Evolutionary conservation across 2,113 vertebrate species (phyloP), one percentile per base, ranked within the genome.

Genomic region (Gyps fulvus): DNA sequence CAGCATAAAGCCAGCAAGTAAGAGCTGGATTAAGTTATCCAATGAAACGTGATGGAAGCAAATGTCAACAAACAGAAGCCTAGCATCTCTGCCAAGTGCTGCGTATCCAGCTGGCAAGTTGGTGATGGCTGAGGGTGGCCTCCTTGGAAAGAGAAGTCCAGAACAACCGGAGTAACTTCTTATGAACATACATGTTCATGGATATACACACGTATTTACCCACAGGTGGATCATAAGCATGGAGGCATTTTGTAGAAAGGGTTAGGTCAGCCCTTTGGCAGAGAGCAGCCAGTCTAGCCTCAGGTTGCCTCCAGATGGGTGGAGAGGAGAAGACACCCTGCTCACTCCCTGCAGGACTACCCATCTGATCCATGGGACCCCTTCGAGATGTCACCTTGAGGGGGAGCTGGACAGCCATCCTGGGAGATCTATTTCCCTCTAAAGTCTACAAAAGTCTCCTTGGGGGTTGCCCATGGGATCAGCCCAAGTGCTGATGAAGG

Each of bases 141-240:
- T 50, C 40, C 47, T 73, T n/a, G 45, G n/a, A 49, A 29, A 61
- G 14, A 40, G 32, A 43, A n/a, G 3, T 32, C 58, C 23, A 25
- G 22, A 10, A 34, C 5, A 34, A 38, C 13, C n/a, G 62, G 72
- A 83, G 15, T 4, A 6, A 11, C 32, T 36, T 1, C 0, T 43
- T 55, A 8, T 14, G 32, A 55, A 11, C 23, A n/a, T 20, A 17
- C 2, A 1, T 7, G 9, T 40, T 38, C 36, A 9, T 15, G 29
- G 25, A 47, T 16, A 49, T 22, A 26, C 43, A 49, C n/a, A 40
- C 10, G 3, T 42, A 7, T 50, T 61, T 71, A 50, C 29, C 14
- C 45, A n/a, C 45, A 52, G 67, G 36, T 50, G 23, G 20, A 54
- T 45, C 17, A 13, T 6, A 19, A 7, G 45, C 54, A n/a, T 5